phyloP scores from a whole-genome alignment of 1,140 invertebrate genomes.

The Thalassaphorura encarpata region DNA sequence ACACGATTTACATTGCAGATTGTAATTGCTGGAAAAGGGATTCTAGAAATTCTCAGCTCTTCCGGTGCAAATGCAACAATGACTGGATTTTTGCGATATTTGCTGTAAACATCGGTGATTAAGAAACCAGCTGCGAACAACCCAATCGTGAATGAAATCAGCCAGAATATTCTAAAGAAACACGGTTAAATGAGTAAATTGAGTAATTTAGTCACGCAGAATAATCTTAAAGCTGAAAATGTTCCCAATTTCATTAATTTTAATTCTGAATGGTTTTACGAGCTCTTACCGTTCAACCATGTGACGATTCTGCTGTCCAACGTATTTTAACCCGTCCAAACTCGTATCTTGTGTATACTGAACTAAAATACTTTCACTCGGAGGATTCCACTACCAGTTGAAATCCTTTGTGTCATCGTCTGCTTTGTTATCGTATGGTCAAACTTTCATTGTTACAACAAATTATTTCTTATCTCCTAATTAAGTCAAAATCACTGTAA shows the following conservation, averaged over 20 bases:
- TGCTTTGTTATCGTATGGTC: neutral
- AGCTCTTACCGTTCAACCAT: conserved; percentile 7
- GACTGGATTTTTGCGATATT: conserved; percentile 17
- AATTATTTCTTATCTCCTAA: neutral
- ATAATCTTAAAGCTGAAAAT: neutral
- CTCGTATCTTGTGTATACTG: conserved; percentile 8
- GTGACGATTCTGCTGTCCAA: conserved; percentile 8
- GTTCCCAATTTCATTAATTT: neutral
- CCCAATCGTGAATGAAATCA: conserved; percentile 40
- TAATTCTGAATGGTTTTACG: neutral
- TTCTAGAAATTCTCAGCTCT: conserved; percentile 15
- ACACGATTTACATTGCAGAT: conserved; percentile 32
- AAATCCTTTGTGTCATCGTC: neutral
- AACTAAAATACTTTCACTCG: neutral
- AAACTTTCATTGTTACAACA: neutral
- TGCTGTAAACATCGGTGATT: conserved; percentile 36
- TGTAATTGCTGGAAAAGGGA: conserved; percentile 33
- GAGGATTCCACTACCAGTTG: conserved; percentile 5
- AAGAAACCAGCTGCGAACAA: conserved; percentile 41
- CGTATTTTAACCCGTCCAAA: conserved; percentile 26
- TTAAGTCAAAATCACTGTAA: neutral
- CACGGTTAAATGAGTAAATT: neutral
- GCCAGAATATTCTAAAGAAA: conserved; percentile 43
- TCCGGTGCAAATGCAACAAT: conserved; percentile 22
- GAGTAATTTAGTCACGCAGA: too few species aligned